Evolutionary conservation across 2,113 vertebrate genomes (phyloP), one percentile per base, ranked within the genome.

Genomic region (Sylvilagus bachmani): DNA sequence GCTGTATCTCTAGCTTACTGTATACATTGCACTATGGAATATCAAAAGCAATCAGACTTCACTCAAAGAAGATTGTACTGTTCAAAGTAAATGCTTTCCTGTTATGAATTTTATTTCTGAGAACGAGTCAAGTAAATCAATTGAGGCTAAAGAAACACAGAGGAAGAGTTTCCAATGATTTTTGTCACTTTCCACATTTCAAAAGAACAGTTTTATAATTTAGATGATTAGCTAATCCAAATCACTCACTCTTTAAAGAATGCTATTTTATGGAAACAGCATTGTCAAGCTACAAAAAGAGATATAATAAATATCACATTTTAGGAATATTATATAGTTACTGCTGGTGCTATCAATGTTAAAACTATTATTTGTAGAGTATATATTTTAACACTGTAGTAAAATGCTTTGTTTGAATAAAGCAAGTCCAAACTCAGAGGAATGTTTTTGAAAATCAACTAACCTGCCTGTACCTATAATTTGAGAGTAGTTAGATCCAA

Each of bases 41-140:
- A 94, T 86, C 79, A 96, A 96, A 96, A 95, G 24, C 21, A 38
- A 88, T 92, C 58, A 95, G 17, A 67, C 17, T 55, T 91, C 75
- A 93, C 86, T 74, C 49, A 82, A 33, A 84, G 74, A 92, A 44
- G 31, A 29, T 83, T 95, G 33, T 86, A 33, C 5, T 84, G 10
- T 53, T 93, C 84, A 81, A 38, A 79, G 24, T 38, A 91, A 73
- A 51, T 44, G 2, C 29, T 95, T 66, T 55, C 69, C 24, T 96
- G 27, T 0, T 51, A 14, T 55, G 85, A 95, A 33, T 86, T 73
- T 91, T 82, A 91, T 90, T 96, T 86, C 74, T 75, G 79, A 78
- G 51, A 89, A 3, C 22, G 96, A 53, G 13, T 84, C 69, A 90
- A 89, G 31, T 10, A 29, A 93, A 11, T 27, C 9, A 87, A n/a